Evolutionary conservation across 2,797 vertebrate species (phyloP).

Genomic region (Macrochelys suwanniensis): DNA sequence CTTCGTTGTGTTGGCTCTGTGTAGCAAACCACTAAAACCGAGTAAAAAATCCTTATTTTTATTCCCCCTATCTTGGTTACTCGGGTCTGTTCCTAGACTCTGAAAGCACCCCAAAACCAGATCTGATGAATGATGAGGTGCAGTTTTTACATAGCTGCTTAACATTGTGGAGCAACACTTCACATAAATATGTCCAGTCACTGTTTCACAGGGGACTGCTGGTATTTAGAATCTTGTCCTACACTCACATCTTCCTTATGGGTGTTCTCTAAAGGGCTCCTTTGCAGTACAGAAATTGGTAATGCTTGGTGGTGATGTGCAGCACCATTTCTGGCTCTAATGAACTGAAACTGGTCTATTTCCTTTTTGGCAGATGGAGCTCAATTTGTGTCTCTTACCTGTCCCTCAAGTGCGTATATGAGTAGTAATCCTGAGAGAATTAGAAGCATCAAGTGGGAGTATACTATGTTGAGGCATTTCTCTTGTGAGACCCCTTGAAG

Average conservation of each 20-base stretch:
- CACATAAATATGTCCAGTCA: background rate
- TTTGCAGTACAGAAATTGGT: background rate
- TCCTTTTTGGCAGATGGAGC: background rate
- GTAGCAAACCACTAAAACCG: background rate
- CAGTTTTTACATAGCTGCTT: background rate
- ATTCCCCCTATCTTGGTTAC: background rate
- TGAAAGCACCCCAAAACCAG: background rate
- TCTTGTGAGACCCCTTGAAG: background rate
- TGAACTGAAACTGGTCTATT: rapidly evolving
- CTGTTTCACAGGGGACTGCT: background rate
- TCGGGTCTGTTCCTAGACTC: background rate
- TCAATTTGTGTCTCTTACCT: background rate
- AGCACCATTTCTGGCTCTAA: background rate
- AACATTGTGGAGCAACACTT: background rate
- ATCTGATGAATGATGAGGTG: background rate
- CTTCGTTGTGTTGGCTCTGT: background rate
- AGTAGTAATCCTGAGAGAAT: background rate
- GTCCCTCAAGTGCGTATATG: background rate
- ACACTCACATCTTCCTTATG: background rate
- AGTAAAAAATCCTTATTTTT: background rate
- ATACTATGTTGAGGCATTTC: slow-evolving; percentile 24
- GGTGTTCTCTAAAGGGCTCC: background rate
- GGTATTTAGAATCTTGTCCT: background rate
- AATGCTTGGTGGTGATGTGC: rapidly evolving
- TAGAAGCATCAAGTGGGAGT: background rate